Conservation (phyloP, 2,797 vertebrate genomes). For the Rallus crepitans region DNA sequence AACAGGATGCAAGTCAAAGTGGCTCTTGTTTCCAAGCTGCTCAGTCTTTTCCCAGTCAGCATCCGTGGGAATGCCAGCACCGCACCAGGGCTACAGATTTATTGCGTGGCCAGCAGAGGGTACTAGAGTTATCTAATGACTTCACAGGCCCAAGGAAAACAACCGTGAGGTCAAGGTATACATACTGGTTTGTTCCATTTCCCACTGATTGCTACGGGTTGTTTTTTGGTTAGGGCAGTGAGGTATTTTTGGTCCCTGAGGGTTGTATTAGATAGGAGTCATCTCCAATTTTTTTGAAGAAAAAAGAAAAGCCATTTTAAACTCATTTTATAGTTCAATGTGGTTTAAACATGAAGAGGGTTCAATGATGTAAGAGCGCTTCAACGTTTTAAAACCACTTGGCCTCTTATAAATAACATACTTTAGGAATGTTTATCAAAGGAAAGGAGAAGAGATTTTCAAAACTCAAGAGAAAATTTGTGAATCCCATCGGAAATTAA, state of each 20-base stretch:
- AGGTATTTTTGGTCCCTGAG: neutral
- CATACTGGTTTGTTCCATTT: neutral
- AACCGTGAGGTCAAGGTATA: neutral
- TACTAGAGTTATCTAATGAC: constrained; percentile 73
- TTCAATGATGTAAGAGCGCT: neutral
- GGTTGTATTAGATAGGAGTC: neutral
- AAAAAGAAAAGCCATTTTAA: neutral
- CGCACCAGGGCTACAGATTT: neutral
- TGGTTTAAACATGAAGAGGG: neutral
- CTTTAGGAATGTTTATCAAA: neutral
- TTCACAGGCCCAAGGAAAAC: neutral
- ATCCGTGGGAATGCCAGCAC: neutral
- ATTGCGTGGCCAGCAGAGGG: constrained; percentile 78
- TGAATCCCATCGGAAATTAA: neutral
- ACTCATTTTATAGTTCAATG: neutral
- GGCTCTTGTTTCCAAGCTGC: neutral
- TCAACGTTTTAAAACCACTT: neutral
- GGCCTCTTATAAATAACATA: neutral
- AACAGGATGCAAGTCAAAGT: neutral
- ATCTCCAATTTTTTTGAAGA: neutral
- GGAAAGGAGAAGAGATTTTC: neutral
- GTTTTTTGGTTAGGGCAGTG: neutral
- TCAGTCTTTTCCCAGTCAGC: neutral
- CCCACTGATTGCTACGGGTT: neutral
- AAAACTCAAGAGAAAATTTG: neutral